Base-by-base conservation (phyloP, 2,888 invertebrate genomes). In the Ectobius pallidus region DNA sequence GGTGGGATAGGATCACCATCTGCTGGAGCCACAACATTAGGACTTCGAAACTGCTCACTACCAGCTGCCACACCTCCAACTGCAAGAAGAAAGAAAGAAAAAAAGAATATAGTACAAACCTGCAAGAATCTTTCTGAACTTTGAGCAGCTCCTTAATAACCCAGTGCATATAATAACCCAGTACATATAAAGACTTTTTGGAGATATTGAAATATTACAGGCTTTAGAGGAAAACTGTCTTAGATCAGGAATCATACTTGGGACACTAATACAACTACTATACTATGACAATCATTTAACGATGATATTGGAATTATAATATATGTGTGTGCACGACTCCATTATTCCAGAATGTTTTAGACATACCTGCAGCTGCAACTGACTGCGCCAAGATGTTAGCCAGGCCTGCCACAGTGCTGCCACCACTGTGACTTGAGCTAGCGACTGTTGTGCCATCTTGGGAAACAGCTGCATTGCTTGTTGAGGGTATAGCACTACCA, bases 21-120 rank as follows among this genome's bases (percentile, higher is more conserved):
- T 86, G 90, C 89, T 77, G 95, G 94, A 77, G 94, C 94, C 76
- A 95, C 93, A 76, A 95, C 95, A 84, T 95, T 95, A 61, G 96
- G 96, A 74, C 84, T 84, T 72, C 81, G 80, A 77, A 85, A 85
- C 71, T 79, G 77, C 25, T 65, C 65, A 42, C 44, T 27, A 27
- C 77, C 76, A 20, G 77, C 70, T n/a, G 77, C 73, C 2, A 76
- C 74, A 27, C 76, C 74, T 27, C 46, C 65, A 44, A 46, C 65
- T 65, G 46, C 16, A 63, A 63, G 16, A 62, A 14, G 75, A 73
- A 22, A 3, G 4, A 18, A 62, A 34, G 0, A 32, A 32, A 25
- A 25, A 27, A 16, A 16, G n/a, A 58, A 58, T 2, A 58, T 32
- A 20, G 20, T 46, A 46, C 18, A 39, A 39, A 14, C 14, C n/a